Evolutionary conservation across 2,888 invertebrate species (phyloP), one percentile per base, ranked within the genome.

Genomic region (Dryococelus australis): DNA sequence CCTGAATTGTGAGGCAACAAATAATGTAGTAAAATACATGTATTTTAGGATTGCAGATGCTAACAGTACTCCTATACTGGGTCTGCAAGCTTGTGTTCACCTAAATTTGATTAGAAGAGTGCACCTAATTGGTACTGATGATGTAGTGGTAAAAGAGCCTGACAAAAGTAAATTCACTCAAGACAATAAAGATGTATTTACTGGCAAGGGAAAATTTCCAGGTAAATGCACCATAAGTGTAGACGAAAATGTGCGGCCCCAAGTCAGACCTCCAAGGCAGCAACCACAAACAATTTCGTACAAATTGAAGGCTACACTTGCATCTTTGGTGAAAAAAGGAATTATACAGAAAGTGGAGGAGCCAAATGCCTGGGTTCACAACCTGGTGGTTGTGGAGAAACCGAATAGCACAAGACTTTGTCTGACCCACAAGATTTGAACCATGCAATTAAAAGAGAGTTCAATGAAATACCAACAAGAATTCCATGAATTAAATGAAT

Each of bases 351-450:
- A 81, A 43, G 87, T 87, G 20, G 35, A 12, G 3, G 27, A 86
- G 24, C 86, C 81, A 28, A 87, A 53, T 3, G 20, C 78, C 20
- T 87, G 87, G 87, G 86, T 86, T 2, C 85, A 26, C 51, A 87
- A 85, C 65, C 24, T 86, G 28, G 86, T 81, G 16, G n/a, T 87
- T 28, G 86, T 86, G 9, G 83, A 87, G 43, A 87, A 87, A 51
- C 35, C n/a, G 16, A 86, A 85, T 80, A 85, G 87, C 16, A 12
- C 16, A 86, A n/a, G 87, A n/a, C 3, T 87, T 43, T 87, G 85
- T 86, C 43, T 87, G 47, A 85, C 65, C 47, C 87, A 85, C 65
- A 79, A 47, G 80, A 87, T 24, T 79, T 87, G 12, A 87, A 87
- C 47, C n/a, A n/a, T n/a, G n/a, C n/a, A n/a, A n/a, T n/a, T n/a